Percentiles rank a stretch among this genome's conserved stretches.
Evolutionary conservation across 2,113 vertebrate genomes (phyloP).

Genomic region (Megaleporinus macrocephalus): DNA sequence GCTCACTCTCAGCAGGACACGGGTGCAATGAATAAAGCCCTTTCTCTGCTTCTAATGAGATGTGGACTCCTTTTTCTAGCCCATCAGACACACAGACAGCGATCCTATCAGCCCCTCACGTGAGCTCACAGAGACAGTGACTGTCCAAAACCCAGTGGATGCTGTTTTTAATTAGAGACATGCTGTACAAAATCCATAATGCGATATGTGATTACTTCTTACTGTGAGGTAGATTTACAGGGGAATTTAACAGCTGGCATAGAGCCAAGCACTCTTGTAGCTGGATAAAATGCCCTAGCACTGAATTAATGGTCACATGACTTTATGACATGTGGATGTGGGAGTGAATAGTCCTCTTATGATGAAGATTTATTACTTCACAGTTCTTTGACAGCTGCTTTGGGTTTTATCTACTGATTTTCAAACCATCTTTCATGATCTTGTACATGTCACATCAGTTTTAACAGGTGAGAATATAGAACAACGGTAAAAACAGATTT

Average conservation of each 20-base stretch:
- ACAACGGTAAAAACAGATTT: too few species aligned
- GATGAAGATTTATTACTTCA: neutral
- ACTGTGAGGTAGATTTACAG: neutral
- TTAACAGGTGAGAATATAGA: too few species aligned
- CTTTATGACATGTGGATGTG: neutral
- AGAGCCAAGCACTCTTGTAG: neutral
- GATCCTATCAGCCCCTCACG: neutral
- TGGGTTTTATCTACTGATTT: too few species aligned
- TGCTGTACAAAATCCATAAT: neutral
- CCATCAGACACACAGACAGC: neutral
- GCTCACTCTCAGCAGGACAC: slow-evolving; percentile 30
- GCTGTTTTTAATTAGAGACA: neutral
- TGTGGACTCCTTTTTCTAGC: slow-evolving; percentile 19
- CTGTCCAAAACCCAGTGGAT: neutral
- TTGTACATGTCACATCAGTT: too few species aligned
- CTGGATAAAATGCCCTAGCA: neutral
- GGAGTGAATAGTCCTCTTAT: neutral
- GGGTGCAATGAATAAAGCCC: slow-evolving; percentile 35
- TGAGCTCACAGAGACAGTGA: slow-evolving; percentile 6
- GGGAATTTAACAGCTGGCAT: slow-evolving; percentile 1
- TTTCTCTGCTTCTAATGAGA: slow-evolving; percentile 42
- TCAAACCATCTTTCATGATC: too few species aligned
- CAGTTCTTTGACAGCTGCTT: neutral
- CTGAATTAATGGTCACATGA: slow-evolving; percentile 4
- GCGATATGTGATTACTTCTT: neutral